Percentiles rank a stretch among this genome's conserved stretches.
Conservation (phyloP, 2,888 invertebrate genomes). For the Lacanobia oleracea region DNA sequence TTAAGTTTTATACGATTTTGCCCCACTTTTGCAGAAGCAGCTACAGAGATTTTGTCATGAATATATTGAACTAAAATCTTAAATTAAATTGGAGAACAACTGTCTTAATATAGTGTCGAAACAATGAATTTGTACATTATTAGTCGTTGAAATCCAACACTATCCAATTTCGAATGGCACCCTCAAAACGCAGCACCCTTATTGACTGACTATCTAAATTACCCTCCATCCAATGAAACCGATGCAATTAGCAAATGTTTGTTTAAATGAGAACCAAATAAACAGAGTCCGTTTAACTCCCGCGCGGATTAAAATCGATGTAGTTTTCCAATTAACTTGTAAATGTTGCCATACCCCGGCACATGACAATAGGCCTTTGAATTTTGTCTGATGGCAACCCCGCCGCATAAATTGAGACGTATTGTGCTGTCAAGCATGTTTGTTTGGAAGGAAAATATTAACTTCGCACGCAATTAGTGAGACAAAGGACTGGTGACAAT, state of each 20-base stretch:
- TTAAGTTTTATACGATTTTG: neutral
- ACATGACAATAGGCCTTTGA: constrained; percentile 66
- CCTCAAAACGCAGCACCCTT: constrained; percentile 48
- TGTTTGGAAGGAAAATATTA: constrained; percentile 71
- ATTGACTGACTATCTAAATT: constrained; percentile 55
- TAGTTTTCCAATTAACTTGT: constrained; percentile 77
- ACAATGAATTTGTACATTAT: neutral
- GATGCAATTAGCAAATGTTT: constrained; percentile 68
- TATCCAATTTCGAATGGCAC: neutral
- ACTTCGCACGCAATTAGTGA: constrained; percentile 61
- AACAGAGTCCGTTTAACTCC: constrained; percentile 67
- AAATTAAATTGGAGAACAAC: neutral
- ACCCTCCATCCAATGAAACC: constrained; percentile 61
- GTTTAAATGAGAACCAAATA: constrained; percentile 64
- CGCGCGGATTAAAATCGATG: constrained; percentile 68
- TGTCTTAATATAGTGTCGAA: neutral
- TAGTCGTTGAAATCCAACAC: neutral
- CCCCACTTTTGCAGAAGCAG: neutral
- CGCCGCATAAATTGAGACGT: constrained; percentile 69
- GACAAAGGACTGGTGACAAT: constrained; percentile 61
- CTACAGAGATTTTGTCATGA: neutral
- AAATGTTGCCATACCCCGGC: constrained; percentile 61
- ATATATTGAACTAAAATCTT: neutral
- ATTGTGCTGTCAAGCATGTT: constrained; percentile 60
- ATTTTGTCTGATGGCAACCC: constrained; percentile 56